These are phyloP conservation scores for Pterocles orientalis DNA, from an alignment of 2,113 vertebrate genomes.

Conservation along the genomic window DNA sequence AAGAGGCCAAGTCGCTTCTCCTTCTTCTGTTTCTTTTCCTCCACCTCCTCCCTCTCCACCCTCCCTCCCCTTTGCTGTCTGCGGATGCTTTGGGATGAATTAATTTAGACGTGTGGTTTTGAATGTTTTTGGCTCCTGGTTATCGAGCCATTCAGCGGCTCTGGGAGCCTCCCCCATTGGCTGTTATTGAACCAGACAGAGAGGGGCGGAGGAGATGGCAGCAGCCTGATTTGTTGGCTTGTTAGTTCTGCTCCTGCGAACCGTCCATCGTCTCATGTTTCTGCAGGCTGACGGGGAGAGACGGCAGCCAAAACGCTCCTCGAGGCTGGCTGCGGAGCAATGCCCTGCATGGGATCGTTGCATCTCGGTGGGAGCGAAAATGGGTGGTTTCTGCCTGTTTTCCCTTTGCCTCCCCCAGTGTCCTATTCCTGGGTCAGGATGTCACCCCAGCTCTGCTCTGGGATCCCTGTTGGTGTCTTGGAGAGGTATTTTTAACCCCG, in stretches of 20 bases:
- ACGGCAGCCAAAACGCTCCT: not conserved
- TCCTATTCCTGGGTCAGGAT: not conserved
- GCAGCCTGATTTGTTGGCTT: conserved; percentile 65
- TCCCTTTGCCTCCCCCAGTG: fast-evolving
- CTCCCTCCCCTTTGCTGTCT: not conserved
- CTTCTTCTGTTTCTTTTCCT: conserved; percentile 23
- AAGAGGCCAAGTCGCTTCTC: conserved; percentile 11
- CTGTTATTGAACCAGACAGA: conserved; percentile 49
- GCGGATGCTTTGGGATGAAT: conserved; percentile 27
- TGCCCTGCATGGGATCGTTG: fast-evolving
- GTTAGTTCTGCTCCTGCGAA: conserved; percentile 34
- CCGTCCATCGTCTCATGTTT: conserved; percentile 34
- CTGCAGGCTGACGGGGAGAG: not conserved
- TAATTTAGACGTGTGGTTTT: conserved; percentile 36
- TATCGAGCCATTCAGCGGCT: conserved; percentile 21
- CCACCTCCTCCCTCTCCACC: not conserved
- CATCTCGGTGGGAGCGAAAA: not conserved
- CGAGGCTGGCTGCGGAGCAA: not conserved
- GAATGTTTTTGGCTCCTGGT: conserved; percentile 57
- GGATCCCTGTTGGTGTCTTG: fast-evolving
- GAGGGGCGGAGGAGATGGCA: conserved; percentile 68
- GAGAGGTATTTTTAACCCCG: not conserved
- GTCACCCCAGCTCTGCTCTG: not conserved
- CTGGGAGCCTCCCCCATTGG: conserved; percentile 26
- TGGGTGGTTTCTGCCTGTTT: not conserved